These are phyloP conservation scores for Meriones unguiculatus DNA, from an alignment of 2,113 vertebrate genomes.

Conservation along the genomic window DNA sequence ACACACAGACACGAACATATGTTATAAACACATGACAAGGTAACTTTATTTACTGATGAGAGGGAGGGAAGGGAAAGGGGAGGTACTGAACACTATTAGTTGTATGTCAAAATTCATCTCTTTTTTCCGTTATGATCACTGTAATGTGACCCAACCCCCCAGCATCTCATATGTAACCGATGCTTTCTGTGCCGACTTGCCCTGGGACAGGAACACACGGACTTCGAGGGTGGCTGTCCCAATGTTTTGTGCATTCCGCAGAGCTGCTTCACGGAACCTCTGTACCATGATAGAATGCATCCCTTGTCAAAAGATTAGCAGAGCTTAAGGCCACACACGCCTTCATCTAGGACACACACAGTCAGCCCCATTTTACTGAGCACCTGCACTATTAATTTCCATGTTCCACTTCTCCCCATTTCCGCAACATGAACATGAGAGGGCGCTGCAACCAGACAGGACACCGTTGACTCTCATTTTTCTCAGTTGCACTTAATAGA, in stretches of 20 bases:
- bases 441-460: neutral
- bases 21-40: neutral
- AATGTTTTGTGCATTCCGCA: neutral
- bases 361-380: neutral
- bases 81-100: neutral
- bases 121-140: neutral
- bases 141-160: neutral
- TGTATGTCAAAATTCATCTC: neutral
- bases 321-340: neutral
- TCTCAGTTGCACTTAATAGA: neutral
- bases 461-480: neutral
- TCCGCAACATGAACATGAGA: neutral
- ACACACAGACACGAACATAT: neutral
- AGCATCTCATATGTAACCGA: neutral
- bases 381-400: neutral
- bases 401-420: neutral
- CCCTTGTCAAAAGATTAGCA: slow-evolving; percentile 10
- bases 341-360: neutral
- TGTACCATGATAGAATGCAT: neutral
- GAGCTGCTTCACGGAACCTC: neutral
- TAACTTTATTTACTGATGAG: neutral
- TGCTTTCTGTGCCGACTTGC: neutral
- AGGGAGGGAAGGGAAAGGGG: neutral
- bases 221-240: neutral
- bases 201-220: neutral